These are phyloP conservation scores for Aspidoscelis tigris DNA, from an alignment of 2,113 vertebrate species.

Conservation along the genomic window DNA sequence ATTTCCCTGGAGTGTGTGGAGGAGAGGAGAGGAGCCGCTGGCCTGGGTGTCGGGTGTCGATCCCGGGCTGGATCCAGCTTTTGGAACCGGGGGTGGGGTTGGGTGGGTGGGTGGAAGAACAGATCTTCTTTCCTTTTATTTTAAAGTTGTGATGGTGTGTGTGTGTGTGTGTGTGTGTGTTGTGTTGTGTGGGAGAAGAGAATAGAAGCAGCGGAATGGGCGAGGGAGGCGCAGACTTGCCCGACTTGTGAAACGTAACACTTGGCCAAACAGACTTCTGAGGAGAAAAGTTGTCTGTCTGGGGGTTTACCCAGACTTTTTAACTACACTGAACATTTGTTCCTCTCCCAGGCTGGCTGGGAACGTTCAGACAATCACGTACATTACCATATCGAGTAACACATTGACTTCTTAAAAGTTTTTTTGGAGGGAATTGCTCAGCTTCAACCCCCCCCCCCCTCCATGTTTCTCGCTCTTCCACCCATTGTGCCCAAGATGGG, in stretches of 20 bases:
- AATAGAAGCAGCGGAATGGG: too few relatives aligned
- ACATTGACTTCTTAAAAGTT: background rate
- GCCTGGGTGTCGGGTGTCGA: constrained; percentile 53
- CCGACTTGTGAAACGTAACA: constrained; percentile 44
- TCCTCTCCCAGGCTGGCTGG: background rate
- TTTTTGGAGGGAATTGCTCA: background rate
- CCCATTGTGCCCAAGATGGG: background rate
- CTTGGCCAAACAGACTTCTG: constrained; percentile 29
- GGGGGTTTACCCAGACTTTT: constrained; percentile 15
- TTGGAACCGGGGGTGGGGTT: constrained; percentile 22
- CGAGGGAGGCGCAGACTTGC: background rate
- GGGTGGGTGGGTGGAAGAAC: constrained; percentile 20
- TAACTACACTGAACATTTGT: constrained; percentile 26
- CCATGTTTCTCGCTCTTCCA: background rate
- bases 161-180: background rate
- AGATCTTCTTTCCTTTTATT: constrained; percentile 4
- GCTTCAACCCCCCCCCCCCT: background rate
- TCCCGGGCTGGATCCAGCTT: constrained; percentile 37
- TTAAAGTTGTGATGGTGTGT: background rate
- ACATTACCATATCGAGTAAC: background rate
- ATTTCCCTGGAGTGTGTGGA: constrained; percentile 33
- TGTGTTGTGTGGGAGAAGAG: background rate
- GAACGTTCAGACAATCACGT: constrained; percentile 24
- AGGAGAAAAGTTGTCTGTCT: constrained; percentile 1
- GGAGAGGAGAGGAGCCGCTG: constrained; percentile 16